phyloP scores from a whole-genome alignment of 2,888 invertebrate species.

The Sturmia bella region DNA sequence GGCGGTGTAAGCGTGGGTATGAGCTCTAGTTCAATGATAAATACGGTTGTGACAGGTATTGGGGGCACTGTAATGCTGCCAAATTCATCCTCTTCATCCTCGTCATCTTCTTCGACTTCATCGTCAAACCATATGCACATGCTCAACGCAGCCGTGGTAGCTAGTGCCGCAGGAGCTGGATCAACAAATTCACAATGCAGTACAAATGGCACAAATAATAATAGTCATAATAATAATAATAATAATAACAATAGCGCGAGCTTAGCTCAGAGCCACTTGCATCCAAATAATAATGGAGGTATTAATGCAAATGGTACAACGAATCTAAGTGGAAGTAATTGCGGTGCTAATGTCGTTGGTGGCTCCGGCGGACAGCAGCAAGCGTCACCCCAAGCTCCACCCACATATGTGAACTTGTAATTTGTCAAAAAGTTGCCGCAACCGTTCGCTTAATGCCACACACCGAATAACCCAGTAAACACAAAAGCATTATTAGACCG shows the following conservation, averaged over 20 bases:
- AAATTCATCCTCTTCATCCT: slow-evolving; percentile 80
- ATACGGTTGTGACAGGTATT: slow-evolving; percentile 79
- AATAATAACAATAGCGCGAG: slow-evolving; percentile 27
- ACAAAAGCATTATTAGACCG: slow-evolving; percentile 15
- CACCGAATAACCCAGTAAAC: slow-evolving; percentile 18
- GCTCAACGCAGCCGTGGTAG: slow-evolving; percentile 70
- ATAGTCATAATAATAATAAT: slow-evolving; percentile 30
- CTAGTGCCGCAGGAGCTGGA: slow-evolving; percentile 36
- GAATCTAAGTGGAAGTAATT: slow-evolving; percentile 54
- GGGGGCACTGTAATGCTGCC: slow-evolving; percentile 79
- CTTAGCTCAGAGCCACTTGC: slow-evolving; percentile 43
- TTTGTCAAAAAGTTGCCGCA: slow-evolving; percentile 35
- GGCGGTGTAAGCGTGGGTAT: slow-evolving; percentile 68
- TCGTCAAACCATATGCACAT: slow-evolving; percentile 78
- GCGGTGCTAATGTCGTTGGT: slow-evolving; percentile 52
- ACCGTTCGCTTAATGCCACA: slow-evolving; percentile 26
- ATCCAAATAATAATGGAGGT: slow-evolving; percentile 42
- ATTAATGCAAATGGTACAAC: slow-evolving; percentile 51
- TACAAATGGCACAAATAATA: slow-evolving; percentile 57
- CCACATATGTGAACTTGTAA: slow-evolving; percentile 94
- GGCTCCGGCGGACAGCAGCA: slow-evolving; percentile 79
- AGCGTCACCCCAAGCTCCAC: slow-evolving; percentile 91
- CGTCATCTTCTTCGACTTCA: slow-evolving; percentile 79
- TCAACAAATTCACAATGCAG: slow-evolving; percentile 56
- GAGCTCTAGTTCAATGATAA: slow-evolving; percentile 74